Conservation (phyloP, 2,888 invertebrate genomes). For the Campaea margaritaria region DNA sequence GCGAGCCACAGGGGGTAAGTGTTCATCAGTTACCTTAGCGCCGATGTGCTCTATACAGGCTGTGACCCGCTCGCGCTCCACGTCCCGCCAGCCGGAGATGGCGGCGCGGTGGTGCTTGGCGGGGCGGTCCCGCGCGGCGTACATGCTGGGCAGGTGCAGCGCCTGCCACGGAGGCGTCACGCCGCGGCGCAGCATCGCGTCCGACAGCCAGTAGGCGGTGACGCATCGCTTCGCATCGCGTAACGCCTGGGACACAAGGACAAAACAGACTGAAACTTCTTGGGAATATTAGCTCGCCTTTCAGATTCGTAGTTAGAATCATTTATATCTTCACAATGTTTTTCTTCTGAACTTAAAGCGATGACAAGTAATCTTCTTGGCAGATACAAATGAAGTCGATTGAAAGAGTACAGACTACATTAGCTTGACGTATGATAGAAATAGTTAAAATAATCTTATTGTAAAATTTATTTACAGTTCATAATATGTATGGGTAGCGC, state of each 20-base stretch:
- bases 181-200: slow-evolving; percentile 93
- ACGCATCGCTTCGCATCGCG: slow-evolving; percentile 90
- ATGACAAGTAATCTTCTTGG: too few species aligned
- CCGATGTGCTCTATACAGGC: slow-evolving; percentile 94
- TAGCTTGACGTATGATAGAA: too few species aligned
- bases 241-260: slow-evolving; percentile 82
- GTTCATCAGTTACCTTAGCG: slow-evolving; percentile 86
- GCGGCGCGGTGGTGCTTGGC: slow-evolving; percentile 92
- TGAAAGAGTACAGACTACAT: too few species aligned
- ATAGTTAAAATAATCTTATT: too few species aligned
- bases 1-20: too few species aligned
- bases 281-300: too few species aligned
- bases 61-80: slow-evolving; percentile 92
- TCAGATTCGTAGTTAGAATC: neutral
- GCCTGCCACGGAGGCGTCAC: slow-evolving; percentile 97
- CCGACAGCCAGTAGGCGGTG: slow-evolving; percentile 96
- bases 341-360: too few species aligned
- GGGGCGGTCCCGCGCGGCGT: slow-evolving; percentile 88
- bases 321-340: too few species aligned
- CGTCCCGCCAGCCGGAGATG: slow-evolving; percentile 95
- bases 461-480: too few species aligned
- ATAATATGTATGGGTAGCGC: too few species aligned
- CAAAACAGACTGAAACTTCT: too few species aligned
- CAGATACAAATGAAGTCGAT: too few species aligned
- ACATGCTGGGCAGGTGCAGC: slow-evolving; percentile 94